Base-by-base conservation (phyloP, 2,888 invertebrate species). In the Barypeithes pellucidus region DNA sequence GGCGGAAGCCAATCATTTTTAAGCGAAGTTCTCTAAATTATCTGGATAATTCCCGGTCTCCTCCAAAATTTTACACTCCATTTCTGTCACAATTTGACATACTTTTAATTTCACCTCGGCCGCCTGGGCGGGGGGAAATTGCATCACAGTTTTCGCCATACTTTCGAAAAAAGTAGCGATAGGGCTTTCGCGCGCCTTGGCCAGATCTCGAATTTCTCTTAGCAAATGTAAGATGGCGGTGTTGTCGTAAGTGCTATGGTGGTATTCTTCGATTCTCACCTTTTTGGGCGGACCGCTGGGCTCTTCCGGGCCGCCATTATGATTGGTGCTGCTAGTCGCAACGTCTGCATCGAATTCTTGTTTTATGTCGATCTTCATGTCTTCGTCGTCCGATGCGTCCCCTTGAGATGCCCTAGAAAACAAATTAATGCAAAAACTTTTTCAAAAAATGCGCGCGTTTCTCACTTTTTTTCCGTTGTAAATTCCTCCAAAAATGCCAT, bases 101-200 rank as follows among this genome's bases (percentile, higher is more conserved):
- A 79, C 76, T 66, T 77, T 79, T 18, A 77, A 39, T 63, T 78
- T 79, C 0, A 78, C 78, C 57, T 78, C 77, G 9, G 76, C 79
- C 8, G 76, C 77, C 57, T 77, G 52, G 12, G 76, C 74, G 18
- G 79, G 75, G 3, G 79, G 79, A 74, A 79, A 79, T 16, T 52
- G 54, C 61, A 78, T 72, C 7, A 79, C 79, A 14, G 79, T 79
- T 65, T 76, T 75, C n/a, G 79, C 78, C 77, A 79, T 79, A 29
- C 77, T 76, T 8, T 77, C 78, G 41, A 79, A 79, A 67, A 79
- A 79, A 18, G 71, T 60, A 52, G 71, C 62, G 18, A 77, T 70
- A 1, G 79, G 78, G 72, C 77, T 67, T 8, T 76, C 73, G 36
- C 61, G 75, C 5, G 52, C 50, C 59, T 67, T 75, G 20, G 76